Evolutionary conservation across 2,888 invertebrate species (phyloP).

Genomic region (Stenodema calcarata): DNA sequence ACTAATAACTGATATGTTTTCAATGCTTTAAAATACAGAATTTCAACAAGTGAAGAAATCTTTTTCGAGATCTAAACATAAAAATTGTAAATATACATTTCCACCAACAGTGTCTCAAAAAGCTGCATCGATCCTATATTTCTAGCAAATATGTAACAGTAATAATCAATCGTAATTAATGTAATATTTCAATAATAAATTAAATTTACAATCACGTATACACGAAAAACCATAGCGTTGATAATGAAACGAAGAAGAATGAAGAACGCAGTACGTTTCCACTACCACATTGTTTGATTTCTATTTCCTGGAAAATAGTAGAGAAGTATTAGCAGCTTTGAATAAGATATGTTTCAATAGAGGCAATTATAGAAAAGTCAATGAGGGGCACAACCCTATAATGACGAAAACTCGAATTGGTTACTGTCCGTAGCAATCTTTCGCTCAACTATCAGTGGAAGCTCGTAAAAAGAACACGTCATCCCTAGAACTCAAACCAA

Average conservation of each 20-base stretch:
- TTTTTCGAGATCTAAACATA: conserved; percentile 20
- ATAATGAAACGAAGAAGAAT: conserved; percentile 47
- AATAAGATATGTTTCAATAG: too few relatives aligned
- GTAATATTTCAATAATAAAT: conserved; percentile 25
- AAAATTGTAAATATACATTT: conserved; percentile 37
- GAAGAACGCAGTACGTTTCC: conserved; percentile 59
- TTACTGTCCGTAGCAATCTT: too few relatives aligned
- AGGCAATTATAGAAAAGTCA: too few relatives aligned
- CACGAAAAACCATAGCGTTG: conserved; percentile 37
- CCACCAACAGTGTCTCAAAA: conserved; percentile 45
- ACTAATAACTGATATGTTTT: conserved; percentile 53
- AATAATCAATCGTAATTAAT: conserved; percentile 41
- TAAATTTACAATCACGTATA: conserved; percentile 51
- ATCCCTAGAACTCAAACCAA: too few relatives aligned
- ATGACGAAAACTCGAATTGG: too few relatives aligned
- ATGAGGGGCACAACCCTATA: too few relatives aligned
- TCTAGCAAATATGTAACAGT: conserved; percentile 53
- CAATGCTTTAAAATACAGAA: conserved; percentile 41
- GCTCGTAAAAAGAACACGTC: too few relatives aligned
- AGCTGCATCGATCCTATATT: conserved; percentile 47
- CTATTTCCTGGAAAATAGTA: conserved; percentile 68
- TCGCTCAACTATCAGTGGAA: too few relatives aligned
- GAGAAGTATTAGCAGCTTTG: too few relatives aligned
- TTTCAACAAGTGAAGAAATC: conserved; percentile 43
- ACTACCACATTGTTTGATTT: conserved; percentile 70